phyloP scores from a whole-genome alignment of 2,113 vertebrate genomes.

The Junco hyemalis region DNA sequence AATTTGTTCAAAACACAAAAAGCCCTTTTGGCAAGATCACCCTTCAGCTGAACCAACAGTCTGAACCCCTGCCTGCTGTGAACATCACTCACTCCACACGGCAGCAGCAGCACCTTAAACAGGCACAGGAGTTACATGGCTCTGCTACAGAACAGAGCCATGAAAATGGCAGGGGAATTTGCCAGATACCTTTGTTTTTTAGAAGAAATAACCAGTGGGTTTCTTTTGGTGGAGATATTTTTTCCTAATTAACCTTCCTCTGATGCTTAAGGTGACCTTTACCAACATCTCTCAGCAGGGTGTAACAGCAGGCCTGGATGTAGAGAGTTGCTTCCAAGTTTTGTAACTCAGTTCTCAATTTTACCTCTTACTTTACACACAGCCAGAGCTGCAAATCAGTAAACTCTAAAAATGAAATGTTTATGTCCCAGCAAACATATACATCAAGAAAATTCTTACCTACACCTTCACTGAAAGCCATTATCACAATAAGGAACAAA shows the following conservation, averaged over 20 bases:
- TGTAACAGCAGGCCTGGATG: neutral
- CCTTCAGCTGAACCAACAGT: constrained; percentile 3
- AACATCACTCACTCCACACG: neutral
- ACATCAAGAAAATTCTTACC: neutral
- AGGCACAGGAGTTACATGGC: fast-evolving
- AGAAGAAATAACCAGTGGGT: neutral
- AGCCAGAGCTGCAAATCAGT: neutral
- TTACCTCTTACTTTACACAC: neutral
- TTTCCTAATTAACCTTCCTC: neutral
- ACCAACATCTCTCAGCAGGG: neutral
- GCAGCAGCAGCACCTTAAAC: neutral
- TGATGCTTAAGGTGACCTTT: neutral
- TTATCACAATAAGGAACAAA: neutral
- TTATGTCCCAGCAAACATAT: neutral
- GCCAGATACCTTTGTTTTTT: fast-evolving
- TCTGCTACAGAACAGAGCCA: neutral
- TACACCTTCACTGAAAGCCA: neutral
- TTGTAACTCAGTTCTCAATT: neutral
- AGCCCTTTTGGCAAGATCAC: neutral
- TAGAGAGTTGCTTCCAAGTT: neutral
- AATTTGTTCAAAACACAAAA: neutral
- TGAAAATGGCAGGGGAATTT: fast-evolving
- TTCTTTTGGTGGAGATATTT: neutral
- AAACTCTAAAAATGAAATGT: neutral
- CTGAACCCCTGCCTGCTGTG: neutral